Percentiles rank a stretch among this genome's conserved stretches.
Conservation (phyloP, 2,888 invertebrate genomes). For the Heliconius ethilla region DNA sequence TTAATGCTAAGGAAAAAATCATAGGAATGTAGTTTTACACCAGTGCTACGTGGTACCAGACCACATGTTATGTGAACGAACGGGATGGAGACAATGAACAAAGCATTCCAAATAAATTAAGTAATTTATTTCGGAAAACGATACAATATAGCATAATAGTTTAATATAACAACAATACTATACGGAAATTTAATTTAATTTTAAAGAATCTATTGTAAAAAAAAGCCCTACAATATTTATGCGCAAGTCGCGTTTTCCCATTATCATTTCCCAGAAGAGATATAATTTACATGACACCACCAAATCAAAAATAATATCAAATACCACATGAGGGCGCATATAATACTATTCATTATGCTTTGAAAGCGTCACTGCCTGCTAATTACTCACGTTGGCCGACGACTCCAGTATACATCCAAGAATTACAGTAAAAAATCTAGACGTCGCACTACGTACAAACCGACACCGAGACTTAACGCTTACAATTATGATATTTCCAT, state of each 20-base stretch:
- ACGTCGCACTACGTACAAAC: conserved; percentile 28
- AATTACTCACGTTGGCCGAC: conserved; percentile 25
- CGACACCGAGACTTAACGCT: conserved; percentile 31
- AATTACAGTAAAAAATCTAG: conserved; percentile 39
- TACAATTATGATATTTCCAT: conserved; percentile 11
- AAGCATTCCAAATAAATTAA: conserved; percentile 66
- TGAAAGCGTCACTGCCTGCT: conserved; percentile 42
- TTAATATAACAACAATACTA: conserved; percentile 76
- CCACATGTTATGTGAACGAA: background rate
- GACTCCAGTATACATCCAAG: conserved; percentile 20
- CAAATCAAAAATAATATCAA: conserved; percentile 44
- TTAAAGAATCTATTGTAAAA: conserved; percentile 58
- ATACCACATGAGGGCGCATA: conserved; percentile 46
- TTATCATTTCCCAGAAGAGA: conserved; percentile 53
- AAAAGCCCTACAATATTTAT: conserved; percentile 54
- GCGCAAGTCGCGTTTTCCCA: conserved; percentile 51
- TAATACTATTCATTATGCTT: conserved; percentile 41
- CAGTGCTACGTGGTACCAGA: background rate
- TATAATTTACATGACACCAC: conserved; percentile 50
- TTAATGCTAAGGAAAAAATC: background rate
- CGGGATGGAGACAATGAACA: conserved; percentile 31
- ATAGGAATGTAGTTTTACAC: background rate
- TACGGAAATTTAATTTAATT: conserved; percentile 58
- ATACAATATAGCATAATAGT: conserved; percentile 80
- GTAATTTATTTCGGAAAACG: conserved; percentile 80